Conservation (phyloP, 2,797 vertebrate genomes). For the Diplodus sargus region DNA sequence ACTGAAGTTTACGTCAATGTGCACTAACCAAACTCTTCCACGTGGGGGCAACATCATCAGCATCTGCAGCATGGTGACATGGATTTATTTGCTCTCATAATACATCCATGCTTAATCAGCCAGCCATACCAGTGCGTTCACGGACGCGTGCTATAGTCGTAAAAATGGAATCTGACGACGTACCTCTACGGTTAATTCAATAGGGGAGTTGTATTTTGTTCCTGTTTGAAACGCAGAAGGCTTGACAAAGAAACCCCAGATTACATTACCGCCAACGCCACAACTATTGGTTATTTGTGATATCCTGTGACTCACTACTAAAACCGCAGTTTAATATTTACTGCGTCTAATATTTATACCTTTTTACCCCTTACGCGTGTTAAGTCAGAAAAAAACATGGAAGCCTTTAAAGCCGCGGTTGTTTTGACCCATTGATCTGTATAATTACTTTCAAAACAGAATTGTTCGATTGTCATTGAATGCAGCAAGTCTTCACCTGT, state of each 20-base stretch:
- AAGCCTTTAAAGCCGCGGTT: too few species aligned
- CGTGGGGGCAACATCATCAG: conserved; percentile 43
- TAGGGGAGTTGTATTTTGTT: neutral
- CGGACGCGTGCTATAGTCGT: neutral
- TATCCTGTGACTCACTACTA: neutral
- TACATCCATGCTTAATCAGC: neutral
- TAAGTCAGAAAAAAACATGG: neutral
- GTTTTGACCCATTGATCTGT: too few species aligned
- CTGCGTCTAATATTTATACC: too few species aligned
- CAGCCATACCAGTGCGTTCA: conserved; percentile 41
- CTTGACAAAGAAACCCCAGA: too few species aligned
- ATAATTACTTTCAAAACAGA: fast-evolving
- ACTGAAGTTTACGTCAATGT: neutral
- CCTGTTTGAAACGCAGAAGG: fast-evolving
- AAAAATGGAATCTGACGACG: fast-evolving
- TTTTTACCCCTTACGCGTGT: neutral
- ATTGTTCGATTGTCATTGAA: conserved; percentile 23
- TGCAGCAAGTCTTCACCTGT: conserved; percentile 50
- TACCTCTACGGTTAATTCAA: neutral
- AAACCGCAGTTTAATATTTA: neutral
- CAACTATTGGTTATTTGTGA: neutral
- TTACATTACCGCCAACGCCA: neutral
- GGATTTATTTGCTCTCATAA: neutral
- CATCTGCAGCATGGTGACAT: neutral
- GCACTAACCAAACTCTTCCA: conserved; percentile 42